Base-by-base conservation (phyloP, 2,797 vertebrate genomes). In the Dendrocincla fuliginosa region DNA sequence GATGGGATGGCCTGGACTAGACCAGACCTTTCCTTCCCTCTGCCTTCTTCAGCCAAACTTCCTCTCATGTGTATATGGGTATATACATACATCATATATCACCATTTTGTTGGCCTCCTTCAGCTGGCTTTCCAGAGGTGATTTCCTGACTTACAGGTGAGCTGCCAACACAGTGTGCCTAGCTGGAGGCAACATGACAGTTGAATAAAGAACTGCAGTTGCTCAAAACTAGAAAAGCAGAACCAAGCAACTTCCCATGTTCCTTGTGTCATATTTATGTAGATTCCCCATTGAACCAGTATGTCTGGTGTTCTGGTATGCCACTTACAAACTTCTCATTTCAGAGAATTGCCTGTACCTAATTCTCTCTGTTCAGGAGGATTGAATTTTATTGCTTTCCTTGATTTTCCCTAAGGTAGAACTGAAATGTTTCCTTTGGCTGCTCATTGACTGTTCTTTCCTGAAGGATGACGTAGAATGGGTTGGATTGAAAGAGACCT, bases 51-150 rank as follows among this genome's bases (percentile, higher is more conserved):
- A 67, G 64, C 35, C 71, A 47, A 10, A 14, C 6, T 30, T 61
- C 37, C 42, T 27, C 39, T 61, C 3, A 0, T n/a, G 52, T 59
- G 6, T n/a, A 0, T 5, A 1, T 57, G 47, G 47, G 13, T 30
- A 1, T 13, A 1, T 7, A 9, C 5, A 19, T 44, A 28, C 28
- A 46, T 30, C 2, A 1, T 0, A 0, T 37, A 5, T 9, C 5
- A 4, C 53, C 27, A 1, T 14, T 28, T 4, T 28, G 9, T 3
- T n/a, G 63, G 28, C 65, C 37, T 61, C 39, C 35, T 60, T 27
- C 80, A 44, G 23, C 53, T 64, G 73, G 4, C 50, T 71, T 60
- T 35, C 52, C 12, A 13, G 14, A 5, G 63, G 9, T 70, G 30
- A 17, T 47, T 77, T 67, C 35, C 59, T 79, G 59, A 55, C 47